Evolutionary conservation across 1,140 invertebrate species (phyloP).

Genomic region (Chironomus tepperi): DNA sequence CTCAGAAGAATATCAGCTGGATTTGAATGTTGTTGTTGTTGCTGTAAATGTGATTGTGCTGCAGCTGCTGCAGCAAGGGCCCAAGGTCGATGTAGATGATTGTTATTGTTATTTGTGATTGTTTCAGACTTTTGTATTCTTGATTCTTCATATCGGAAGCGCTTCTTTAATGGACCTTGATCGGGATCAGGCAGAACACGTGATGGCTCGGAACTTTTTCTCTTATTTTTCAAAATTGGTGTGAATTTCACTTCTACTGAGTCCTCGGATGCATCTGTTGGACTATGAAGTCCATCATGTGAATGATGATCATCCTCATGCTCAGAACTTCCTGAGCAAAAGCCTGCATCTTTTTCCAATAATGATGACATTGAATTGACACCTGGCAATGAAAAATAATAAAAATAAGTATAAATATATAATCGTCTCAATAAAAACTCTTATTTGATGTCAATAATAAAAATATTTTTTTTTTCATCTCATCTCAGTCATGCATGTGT

Average conservation of each 20-base stretch:
- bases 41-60: slow-evolving; percentile 37
- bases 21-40: slow-evolving; percentile 35
- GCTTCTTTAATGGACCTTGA: slow-evolving; percentile 55
- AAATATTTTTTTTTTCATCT: background rate
- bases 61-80: slow-evolving; percentile 31
- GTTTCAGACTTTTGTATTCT: slow-evolving; percentile 37
- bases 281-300: slow-evolving; percentile 46
- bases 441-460: background rate
- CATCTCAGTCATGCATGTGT: background rate
- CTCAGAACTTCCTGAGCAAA: slow-evolving; percentile 52
- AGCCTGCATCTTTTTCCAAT: slow-evolving; percentile 55
- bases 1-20: slow-evolving; percentile 37
- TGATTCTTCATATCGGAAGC: slow-evolving; percentile 46
- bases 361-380: slow-evolving; percentile 37
- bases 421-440: background rate
- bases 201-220: slow-evolving; percentile 62
- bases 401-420: background rate
- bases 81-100: slow-evolving; percentile 46
- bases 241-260: slow-evolving; percentile 57
- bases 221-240: slow-evolving; percentile 56
- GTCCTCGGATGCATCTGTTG: slow-evolving; percentile 59
- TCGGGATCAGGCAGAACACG: slow-evolving; percentile 33
- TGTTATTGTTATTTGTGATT: slow-evolving; percentile 41
- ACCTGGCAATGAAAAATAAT: slow-evolving; percentile 31
- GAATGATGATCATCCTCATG: slow-evolving; percentile 43